Conservation (phyloP, 2,797 vertebrate genomes). For the Sitta carolinensis region DNA sequence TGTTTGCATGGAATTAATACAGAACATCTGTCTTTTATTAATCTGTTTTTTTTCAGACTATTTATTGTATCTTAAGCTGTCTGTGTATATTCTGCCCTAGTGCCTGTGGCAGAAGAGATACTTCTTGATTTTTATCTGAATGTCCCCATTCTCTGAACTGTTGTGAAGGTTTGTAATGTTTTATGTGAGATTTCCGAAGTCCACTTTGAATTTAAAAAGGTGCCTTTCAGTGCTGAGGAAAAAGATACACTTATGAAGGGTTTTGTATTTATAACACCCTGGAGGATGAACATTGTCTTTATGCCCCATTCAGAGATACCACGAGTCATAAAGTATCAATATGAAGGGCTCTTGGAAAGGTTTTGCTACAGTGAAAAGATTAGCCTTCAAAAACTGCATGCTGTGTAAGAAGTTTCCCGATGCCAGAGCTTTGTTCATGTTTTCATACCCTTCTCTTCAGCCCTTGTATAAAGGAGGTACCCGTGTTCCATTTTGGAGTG, state of each 20-base stretch:
- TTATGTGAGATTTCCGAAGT: not conserved
- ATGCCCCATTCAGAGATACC: not conserved
- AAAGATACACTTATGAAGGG: not conserved
- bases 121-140: not conserved
- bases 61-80: not conserved
- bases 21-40: not conserved
- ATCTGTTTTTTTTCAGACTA: not conserved
- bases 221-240: not conserved
- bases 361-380: not conserved
- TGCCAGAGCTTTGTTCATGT: not conserved
- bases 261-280: not conserved
- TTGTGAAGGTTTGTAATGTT: not conserved
- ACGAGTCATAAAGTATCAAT: not conserved
- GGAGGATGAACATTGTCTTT: not conserved
- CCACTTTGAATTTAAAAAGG: not conserved
- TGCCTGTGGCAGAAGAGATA: not conserved
- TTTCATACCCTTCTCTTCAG: not conserved
- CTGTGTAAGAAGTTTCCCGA: not conserved
- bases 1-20: not conserved
- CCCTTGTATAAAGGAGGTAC: not conserved
- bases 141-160: not conserved
- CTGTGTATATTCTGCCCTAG: rapidly evolving
- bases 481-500: not conserved
- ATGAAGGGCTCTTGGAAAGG: not conserved
- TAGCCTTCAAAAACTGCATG: not conserved